Conservation (phyloP, 1,140 invertebrate genomes). For the Proales similis region DNA sequence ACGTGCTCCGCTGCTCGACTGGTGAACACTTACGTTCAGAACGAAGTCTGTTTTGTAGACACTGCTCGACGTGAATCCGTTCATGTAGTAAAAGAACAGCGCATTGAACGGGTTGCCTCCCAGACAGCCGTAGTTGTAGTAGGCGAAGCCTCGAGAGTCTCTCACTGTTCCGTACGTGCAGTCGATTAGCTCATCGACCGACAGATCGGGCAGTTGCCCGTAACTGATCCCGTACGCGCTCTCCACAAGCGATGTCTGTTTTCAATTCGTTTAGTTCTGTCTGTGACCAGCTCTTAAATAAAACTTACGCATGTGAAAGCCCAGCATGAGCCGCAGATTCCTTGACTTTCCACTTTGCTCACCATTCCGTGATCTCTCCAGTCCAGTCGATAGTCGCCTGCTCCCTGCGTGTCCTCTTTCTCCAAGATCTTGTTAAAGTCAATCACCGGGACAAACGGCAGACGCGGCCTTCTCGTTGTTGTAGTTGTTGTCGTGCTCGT, state of each 20-base stretch:
- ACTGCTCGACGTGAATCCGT: not conserved
- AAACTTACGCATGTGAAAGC: constrained; percentile 43
- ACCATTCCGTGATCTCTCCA: constrained; percentile 80
- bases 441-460: no score
- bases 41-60: not conserved
- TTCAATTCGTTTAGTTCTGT: no score
- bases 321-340: constrained; percentile 50
- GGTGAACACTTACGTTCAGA: no score
- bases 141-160: constrained; percentile 38
- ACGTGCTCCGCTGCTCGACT: no score
- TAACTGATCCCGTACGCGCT: not conserved
- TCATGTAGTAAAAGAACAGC: not conserved
- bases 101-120: constrained; percentile 57
- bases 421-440: no score
- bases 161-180: constrained; percentile 11
- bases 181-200: constrained; percentile 36
- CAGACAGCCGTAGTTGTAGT: constrained; percentile 47
- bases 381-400: no score
- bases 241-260: no score
- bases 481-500: no score
- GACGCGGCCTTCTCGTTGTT: no score
- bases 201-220: not conserved
- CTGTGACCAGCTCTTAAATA: no score
- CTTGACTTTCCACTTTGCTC: constrained; percentile 59
- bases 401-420: no score